Base-by-base conservation (phyloP, 92 coral and sea anemone species). In the Porites divaricata region DNA sequence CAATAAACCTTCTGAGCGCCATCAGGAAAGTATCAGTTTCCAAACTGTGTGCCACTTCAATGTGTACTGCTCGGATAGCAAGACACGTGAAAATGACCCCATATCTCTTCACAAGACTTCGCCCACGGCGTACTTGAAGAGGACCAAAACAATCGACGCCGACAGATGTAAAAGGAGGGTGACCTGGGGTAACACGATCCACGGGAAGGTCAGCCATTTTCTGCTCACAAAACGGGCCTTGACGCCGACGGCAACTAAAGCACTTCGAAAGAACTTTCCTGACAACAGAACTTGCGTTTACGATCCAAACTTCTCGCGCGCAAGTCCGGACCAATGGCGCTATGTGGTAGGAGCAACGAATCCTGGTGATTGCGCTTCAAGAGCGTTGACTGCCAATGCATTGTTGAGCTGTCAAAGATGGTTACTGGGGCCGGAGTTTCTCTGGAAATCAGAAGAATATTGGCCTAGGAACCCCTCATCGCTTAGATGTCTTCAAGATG, bases 161-260 rank as follows among this genome's bases (percentile, higher is more conserved):
- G 17, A 56, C 56, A 2, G 35, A 76, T 9, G 84, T 25, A 50
- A 85, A 77, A 10, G 88, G 88, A n/a, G 63, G 63, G 57, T 52
- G 25, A 20, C 70, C 65, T 2, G 78, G 65, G 13, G 22, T 70
- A 8, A 81, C 49, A 6, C 61, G 24, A 21, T 76, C 86, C 41
- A 6, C 52, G 5, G 86, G 88, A 17, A 86, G 70, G 77, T 79
- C 64, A 11, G 86, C 86, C 89, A 86, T 86, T 53, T 77, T 77
- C 68, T 85, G 89, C 69, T 85, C 70, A 23, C 89, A 79, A 1
- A 54, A 16, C 8, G 86, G 78, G n/a, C 54, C 28, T 45, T 77
- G 85, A 14, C 89, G 24, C 12, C 58, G 73, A 35, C 78, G 62
- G 22, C 89, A 79, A 59, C 67, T 72, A 17, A 85, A 50, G 23